Conservation (phyloP, 1,140 invertebrate species). For the Drosophila fuyamai region DNA sequence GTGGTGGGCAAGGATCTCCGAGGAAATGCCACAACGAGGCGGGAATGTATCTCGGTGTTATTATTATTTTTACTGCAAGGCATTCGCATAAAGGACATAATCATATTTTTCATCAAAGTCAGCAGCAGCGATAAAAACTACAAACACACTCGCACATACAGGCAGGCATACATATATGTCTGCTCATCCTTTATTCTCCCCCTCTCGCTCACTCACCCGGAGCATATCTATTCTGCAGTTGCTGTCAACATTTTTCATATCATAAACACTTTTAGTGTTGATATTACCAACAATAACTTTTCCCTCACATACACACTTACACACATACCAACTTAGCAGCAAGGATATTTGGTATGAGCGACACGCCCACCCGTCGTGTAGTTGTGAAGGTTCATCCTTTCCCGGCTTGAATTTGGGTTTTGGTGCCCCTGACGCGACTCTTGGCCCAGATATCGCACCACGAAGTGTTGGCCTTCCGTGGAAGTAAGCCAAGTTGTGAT, state of each 20-base stretch:
- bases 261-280: constrained; percentile 83
- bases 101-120: constrained; percentile 84
- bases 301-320: constrained; percentile 33
- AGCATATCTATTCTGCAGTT: constrained; percentile 77
- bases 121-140: constrained; percentile 82
- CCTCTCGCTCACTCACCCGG: constrained; percentile 20
- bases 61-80: constrained; percentile 83
- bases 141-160: constrained; percentile 52
- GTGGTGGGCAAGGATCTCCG: constrained; percentile 12
- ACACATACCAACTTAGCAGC: constrained; percentile 12
- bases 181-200: constrained; percentile 18
- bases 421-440: constrained; percentile 30
- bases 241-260: constrained; percentile 83
- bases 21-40: constrained; percentile 40
- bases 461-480: constrained; percentile 22
- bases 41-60: constrained; percentile 62
- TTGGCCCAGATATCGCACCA: constrained; percentile 24
- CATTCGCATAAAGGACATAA: constrained; percentile 83
- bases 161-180: constrained; percentile 12
- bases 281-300: constrained; percentile 84
- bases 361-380: constrained; percentile 54
- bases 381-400: constrained; percentile 42
- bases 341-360: constrained; percentile 33
- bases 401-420: constrained; percentile 35
- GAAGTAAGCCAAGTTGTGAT: constrained; percentile 10